phyloP scores from a whole-genome alignment of 2,113 vertebrate genomes.

The Dicerorhinus sumatrensis region DNA sequence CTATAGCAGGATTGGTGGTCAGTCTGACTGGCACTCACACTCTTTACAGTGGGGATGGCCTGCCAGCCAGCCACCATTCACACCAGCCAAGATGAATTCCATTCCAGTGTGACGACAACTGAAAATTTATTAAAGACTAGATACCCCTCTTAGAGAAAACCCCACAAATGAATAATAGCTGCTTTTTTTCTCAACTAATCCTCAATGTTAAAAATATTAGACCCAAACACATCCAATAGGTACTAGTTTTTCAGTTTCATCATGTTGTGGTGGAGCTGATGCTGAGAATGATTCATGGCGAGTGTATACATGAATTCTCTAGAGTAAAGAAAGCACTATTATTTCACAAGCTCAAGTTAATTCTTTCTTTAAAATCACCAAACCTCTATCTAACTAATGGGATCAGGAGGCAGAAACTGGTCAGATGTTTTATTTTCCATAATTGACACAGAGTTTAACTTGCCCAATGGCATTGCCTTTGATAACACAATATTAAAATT shows the following conservation, averaged over 20 bases:
- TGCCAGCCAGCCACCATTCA: accelerated
- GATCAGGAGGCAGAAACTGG: neutral
- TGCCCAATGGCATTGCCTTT: accelerated
- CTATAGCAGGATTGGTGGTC: accelerated
- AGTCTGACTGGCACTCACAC: accelerated
- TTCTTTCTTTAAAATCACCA: neutral
- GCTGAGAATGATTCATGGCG: accelerated
- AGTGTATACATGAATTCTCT: neutral
- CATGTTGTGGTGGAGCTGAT: neutral
- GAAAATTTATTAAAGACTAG: neutral
- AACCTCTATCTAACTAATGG: neutral
- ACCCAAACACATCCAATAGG: neutral
- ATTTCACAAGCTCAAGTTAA: neutral
- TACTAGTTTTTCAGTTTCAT: neutral
- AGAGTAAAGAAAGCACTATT: neutral
- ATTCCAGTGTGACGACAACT: accelerated
- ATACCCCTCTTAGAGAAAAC: neutral
- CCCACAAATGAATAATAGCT: no score
- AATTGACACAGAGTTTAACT: neutral
- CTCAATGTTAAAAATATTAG: neutral
- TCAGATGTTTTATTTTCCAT: neutral
- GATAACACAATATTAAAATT: neutral
- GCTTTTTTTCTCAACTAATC: neutral
- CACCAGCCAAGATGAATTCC: accelerated
- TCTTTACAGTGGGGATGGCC: no score